These are phyloP conservation scores for Nasonia giraulti DNA, from an alignment of 1,140 invertebrate species.

Conservation along the genomic window DNA sequence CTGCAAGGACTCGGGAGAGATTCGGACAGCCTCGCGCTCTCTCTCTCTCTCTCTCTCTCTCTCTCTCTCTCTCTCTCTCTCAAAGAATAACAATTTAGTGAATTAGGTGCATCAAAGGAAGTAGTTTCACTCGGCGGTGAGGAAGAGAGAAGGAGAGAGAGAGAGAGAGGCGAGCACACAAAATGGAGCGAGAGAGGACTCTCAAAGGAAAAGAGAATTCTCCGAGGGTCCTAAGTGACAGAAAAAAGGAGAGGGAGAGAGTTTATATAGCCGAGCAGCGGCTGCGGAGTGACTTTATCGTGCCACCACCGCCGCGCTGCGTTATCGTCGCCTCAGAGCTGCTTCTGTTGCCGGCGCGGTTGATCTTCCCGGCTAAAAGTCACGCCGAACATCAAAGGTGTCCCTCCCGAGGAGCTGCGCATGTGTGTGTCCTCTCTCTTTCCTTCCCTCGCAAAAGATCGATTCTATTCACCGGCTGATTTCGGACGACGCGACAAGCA, in stretches of 20 bases:
- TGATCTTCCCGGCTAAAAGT: slow-evolving; percentile 57
- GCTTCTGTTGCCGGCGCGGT: background rate
- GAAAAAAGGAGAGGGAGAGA: slow-evolving; percentile 22
- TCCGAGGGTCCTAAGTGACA: slow-evolving; percentile 56
- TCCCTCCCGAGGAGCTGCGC: background rate
- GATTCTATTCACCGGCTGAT: slow-evolving; percentile 14
- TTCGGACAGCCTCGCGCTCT: background rate
- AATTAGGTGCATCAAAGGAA: slow-evolving; percentile 67
- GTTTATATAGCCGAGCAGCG: background rate
- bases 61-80: too few species aligned
- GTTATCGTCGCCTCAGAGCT: background rate
- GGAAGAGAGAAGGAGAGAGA: slow-evolving; percentile 28
- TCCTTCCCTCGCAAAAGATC: background rate
- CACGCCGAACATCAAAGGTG: slow-evolving; percentile 64
- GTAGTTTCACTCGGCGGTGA: slow-evolving; percentile 46
- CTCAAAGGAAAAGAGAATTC: slow-evolving; percentile 61
- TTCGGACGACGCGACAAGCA: background rate
- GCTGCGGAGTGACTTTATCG: background rate
- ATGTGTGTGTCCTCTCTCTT: background rate
- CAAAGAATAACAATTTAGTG: slow-evolving; percentile 68
- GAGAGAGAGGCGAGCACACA: slow-evolving; percentile 23
- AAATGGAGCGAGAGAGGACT: slow-evolving; percentile 30
- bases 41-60: too few species aligned
- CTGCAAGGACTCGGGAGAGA: background rate
- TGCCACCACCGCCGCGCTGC: background rate